A percentile compares a stretch with the other conserved stretches of the same genome.
phyloP scores from a whole-genome alignment of 1,140 invertebrate genomes.

The Drosophila repletoides region DNA sequence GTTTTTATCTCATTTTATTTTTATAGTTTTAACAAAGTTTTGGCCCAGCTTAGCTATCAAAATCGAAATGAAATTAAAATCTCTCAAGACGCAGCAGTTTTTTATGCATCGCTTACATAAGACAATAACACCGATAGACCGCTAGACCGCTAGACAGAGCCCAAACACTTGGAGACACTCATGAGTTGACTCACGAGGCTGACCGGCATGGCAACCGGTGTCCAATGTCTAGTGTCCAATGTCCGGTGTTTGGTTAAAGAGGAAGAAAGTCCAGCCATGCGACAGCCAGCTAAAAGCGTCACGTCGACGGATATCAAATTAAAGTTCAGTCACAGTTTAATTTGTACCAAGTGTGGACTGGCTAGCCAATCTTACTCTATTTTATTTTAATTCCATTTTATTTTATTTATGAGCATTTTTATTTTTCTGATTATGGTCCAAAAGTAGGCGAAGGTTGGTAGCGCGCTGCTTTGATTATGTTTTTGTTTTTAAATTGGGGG shows the following conservation, averaged over 20 bases:
- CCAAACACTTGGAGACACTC: slow-evolving; percentile 8
- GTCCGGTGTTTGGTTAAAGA: slow-evolving; percentile 21
- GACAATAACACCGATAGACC: no score
- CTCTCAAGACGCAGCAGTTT: slow-evolving; percentile 27
- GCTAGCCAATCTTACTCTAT: not conserved
- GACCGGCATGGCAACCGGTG: not conserved
- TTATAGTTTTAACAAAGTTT: slow-evolving; percentile 11
- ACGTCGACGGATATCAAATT: slow-evolving; percentile 15
- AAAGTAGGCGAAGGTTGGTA: slow-evolving; percentile 53
- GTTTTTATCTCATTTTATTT: slow-evolving; percentile 3
- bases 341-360: slow-evolving; percentile 11
- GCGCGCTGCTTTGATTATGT: not conserved
- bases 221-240: not conserved
- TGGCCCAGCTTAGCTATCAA: slow-evolving; percentile 6
- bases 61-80: slow-evolving; percentile 40
- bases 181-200: slow-evolving; percentile 4
- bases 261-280: slow-evolving; percentile 35
- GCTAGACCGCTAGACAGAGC: no score
- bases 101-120: slow-evolving; percentile 32
- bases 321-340: slow-evolving; percentile 14
- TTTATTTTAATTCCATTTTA: slow-evolving; percentile 10
- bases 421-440: slow-evolving; percentile 2
- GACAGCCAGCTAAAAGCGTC: slow-evolving; percentile 5
- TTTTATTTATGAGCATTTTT: slow-evolving; percentile 17
- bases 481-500: not conserved